Percentiles rank a stretch among this genome's conserved stretches.
Conservation (phyloP, 2,797 vertebrate species). For the Pristis pectinata region DNA sequence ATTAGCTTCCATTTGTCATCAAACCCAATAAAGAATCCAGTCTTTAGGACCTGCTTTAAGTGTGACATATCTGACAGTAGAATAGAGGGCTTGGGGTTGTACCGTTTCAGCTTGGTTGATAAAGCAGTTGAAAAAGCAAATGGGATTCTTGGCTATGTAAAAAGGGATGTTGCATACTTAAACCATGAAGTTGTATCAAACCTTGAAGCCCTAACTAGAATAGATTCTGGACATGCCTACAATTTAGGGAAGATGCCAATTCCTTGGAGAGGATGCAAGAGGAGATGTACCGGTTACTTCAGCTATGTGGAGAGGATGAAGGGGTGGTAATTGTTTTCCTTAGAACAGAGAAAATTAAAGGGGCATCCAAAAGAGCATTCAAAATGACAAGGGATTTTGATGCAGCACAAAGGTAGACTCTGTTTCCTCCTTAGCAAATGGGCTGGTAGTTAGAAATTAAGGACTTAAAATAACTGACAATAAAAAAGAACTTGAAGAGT, state of each 20-base stretch:
- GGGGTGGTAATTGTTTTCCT: neutral
- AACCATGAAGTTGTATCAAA: neutral
- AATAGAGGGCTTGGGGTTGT: neutral
- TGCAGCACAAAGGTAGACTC: neutral
- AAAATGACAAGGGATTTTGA: neutral
- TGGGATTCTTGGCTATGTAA: neutral
- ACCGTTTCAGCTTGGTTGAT: neutral
- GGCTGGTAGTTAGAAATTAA: neutral
- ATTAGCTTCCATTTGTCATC: neutral
- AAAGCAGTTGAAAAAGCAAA: neutral
- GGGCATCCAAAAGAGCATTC: neutral
- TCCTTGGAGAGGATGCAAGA: neutral
- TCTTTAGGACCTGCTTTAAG: neutral
- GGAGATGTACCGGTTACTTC: neutral
- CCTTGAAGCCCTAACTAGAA: neutral
- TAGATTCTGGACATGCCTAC: neutral
- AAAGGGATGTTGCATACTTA: neutral
- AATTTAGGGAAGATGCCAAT: neutral
- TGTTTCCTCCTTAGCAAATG: neutral
- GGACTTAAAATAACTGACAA: neutral
- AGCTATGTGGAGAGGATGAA: neutral
- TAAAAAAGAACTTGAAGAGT: neutral
- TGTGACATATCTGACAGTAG: neutral
- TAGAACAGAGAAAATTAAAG: neutral
- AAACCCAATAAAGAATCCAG: slow-evolving; percentile 21